These are phyloP conservation scores for Myrmophylax atrothorax DNA, from an alignment of 2,113 vertebrate genomes.

Conservation along the genomic window DNA sequence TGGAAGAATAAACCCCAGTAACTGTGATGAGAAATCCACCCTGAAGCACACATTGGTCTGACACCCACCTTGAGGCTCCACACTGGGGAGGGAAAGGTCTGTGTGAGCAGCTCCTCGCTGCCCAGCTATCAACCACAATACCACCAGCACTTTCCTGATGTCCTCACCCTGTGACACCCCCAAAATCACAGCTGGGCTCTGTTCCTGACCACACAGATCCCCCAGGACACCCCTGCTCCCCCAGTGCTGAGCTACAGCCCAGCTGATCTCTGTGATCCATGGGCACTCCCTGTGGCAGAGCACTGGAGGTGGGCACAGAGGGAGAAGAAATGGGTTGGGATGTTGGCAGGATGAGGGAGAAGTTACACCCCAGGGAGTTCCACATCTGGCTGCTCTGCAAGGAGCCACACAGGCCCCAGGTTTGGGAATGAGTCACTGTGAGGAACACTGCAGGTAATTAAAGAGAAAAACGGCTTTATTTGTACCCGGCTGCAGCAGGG, in stretches of 20 bases:
- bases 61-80: rapidly evolving
- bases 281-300: rapidly evolving
- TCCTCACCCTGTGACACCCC: background rate
- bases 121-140: background rate
- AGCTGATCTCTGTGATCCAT: background rate
- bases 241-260: background rate
- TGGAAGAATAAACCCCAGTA: background rate
- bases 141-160: background rate
- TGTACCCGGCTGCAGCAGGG: background rate
- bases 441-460: background rate
- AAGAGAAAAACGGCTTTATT: background rate
- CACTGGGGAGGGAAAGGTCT: background rate
- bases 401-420: background rate
- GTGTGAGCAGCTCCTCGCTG: background rate
- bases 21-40: rapidly evolving
- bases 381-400: background rate
- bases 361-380: background rate
- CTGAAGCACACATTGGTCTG: rapidly evolving
- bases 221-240: background rate
- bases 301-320: rapidly evolving
- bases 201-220: background rate
- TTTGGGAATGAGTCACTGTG: background rate
- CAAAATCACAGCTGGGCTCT: background rate
- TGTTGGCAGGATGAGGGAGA: rapidly evolving
- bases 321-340: rapidly evolving